Evolutionary conservation across 2,888 invertebrate genomes (phyloP), one percentile per base, ranked within the genome.

Genomic region (Liopterus haemorrhoidalis): DNA sequence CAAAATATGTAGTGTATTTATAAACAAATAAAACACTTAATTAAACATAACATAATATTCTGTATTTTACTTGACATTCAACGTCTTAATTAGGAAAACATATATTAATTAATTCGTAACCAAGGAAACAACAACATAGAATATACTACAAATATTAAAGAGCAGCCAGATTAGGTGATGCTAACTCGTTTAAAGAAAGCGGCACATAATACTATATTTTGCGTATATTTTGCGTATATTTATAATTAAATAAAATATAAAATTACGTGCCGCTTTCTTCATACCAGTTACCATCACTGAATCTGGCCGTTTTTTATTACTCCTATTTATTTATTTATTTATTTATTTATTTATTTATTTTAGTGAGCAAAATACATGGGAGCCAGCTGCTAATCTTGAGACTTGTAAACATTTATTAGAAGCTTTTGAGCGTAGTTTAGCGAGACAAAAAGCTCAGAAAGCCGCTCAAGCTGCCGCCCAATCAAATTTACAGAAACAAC

Each of bases 321-420:
- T 40, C 43, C 36, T 3, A 20, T 27, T 30, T 30, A 37, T 22
- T 33, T 8, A 22, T 15, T n/a, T 5, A 49, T 39, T 18, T 48
- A 5, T 38, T 36, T 39, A 43, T 48, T 8, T 24, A 41, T 25
- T 24, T 48, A 30, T 28, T 28, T 39, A 40, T 44, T 59, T 19
- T 52, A 83, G 83, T 59, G 82, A 85, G 49, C 79, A 84, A 55
- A 88, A 87, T 62, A 87, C 88, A 4, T 90, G 89, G 89, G 89
- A 90, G 63, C 85, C 87, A 1, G 76, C 81, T 18, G 77, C 81
- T 41, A 82, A 85, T 61, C 76, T 89, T 61, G 79, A 81, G 48
- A 79, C 82, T 1, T 89, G 88, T 59, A 83, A 84, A 59, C 78
- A 79, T 57, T 69, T 88, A 45, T 66, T 89, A 40, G 86, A 87